Evolutionary conservation across 2,888 invertebrate species (phyloP), one percentile per base, ranked within the genome.

Genomic region (Meandrusa payeni): DNA sequence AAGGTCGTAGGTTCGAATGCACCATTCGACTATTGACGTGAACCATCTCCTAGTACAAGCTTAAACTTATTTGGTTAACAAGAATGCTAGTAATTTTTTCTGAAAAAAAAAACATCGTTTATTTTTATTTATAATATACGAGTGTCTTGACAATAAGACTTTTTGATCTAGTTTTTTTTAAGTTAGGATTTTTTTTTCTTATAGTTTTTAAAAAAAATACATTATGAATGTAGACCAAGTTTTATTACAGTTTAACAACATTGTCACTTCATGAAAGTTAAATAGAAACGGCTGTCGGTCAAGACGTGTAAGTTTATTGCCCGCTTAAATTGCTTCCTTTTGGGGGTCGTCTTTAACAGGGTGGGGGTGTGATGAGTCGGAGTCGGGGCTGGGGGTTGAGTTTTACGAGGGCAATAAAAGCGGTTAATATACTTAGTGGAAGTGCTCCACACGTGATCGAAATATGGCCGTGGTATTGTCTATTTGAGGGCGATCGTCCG

Each of bases 321-420:
- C 12, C 2, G 10, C 15, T 26, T 15, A 11, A 20, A n/a, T 13
- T 9, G 13, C 22, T 38, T 20, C 22, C 22, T 39, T 28, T 37
- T 29, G 11, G 20, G 17, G 36, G 17, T 17, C 19, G 26, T 20
- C 28, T 39, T 28, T 7, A 29, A 9, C 29, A 15, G 28, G 13
- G 15, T 15, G 4, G 4, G 4, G 4, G 17, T 4, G 17, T n/a
- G 6, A 23, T 1, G 37, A 10, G 12, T 11, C 0, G 11, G 12
- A 5, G 17, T 3, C 13, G 15, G 4, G 29, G 15, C 3, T 20
- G 15, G 28, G 15, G 11, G 27, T 3, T 17, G 36, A 2, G 9
- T 22, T 51, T 58, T 57, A 58, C 48, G 53, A 57, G 33, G 31
- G 50, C 45, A 48, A 55, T 58, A 58, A 54, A 57, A 50, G 46